Base-by-base conservation (phyloP, 2,797 vertebrate species). In the Intellagama lesueurii region DNA sequence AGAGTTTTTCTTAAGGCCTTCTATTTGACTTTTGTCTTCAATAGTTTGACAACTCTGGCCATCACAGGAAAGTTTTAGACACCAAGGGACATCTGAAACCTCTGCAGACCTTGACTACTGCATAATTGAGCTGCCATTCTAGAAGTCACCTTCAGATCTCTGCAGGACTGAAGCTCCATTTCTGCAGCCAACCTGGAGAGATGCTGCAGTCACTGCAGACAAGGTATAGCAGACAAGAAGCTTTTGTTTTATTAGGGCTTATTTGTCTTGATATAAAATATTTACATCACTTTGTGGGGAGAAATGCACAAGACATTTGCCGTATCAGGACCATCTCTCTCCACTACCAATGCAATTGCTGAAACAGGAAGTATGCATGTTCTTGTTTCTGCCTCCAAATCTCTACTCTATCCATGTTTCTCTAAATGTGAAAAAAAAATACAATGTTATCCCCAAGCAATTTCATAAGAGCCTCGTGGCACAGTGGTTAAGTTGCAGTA, bases 101-200 rank as follows among this genome's bases (percentile, higher is more conserved):
- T 89, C 91, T 90, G 68, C 2, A 1, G 0, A 30, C 75, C 86
- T 84, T 73, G 47, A 85, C 8, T 88, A n/a, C 80, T 30, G 30
- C 56, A 89, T 32, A 9, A 76, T 56, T 2, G 5, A 66, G 72
- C 26, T 28, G n/a, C 3, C 87, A 81, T 12, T 0, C 0, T 28
- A 28, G 30, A 24, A 89, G 92, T 90, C 64, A 85, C 44, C 56
- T 88, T 76, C 69, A 76, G 66, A 90, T 89, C 12, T 84, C 89
- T 88, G 40, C 44, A 87, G 73, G 80, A 83, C 64, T 89, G 88
- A 93, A 92, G 3, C 70, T 73, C 32, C 68, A 44, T 87, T 72
- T 81, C 26, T 90, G 7, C 93, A 83, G 78, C 22, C 22, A 72
- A 75, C n/a, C 47, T 91, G 4, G 82, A 2, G 12, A 14, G 16